Conservation (phyloP, 2,888 invertebrate species). For the Trilocha varians region DNA sequence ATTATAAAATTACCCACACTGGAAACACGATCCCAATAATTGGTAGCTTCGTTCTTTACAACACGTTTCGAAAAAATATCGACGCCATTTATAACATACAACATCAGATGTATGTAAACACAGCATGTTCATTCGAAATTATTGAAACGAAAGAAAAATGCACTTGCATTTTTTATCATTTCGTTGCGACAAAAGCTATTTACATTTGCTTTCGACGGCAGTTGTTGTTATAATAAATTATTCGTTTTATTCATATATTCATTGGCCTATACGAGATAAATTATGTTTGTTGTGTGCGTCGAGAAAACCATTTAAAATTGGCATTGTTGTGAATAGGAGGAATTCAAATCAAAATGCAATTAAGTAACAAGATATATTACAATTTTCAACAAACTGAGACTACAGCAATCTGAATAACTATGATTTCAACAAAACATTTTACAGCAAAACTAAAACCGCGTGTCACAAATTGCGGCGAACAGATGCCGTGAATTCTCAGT, state of each 20-base stretch:
- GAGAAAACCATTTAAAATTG: conserved; percentile 20
- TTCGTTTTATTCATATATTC: conserved; percentile 32
- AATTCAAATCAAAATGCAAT: too few relatives aligned
- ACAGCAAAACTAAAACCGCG: too few relatives aligned
- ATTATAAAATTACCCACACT: conserved; percentile 61
- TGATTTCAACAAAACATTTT: too few relatives aligned
- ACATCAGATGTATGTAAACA: conserved; percentile 50
- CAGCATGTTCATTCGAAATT: conserved; percentile 45
- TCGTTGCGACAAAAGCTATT: conserved; percentile 23
- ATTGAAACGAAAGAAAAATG: conserved; percentile 24
- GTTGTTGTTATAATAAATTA: conserved; percentile 25
- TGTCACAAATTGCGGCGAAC: too few relatives aligned
- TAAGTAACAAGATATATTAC: too few relatives aligned
- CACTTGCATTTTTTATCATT: conserved; percentile 26
- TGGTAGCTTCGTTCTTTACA: conserved; percentile 41
- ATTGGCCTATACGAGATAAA: conserved; percentile 23
- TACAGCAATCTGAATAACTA: too few relatives aligned
- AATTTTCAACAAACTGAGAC: too few relatives aligned
- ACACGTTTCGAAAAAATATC: conserved; percentile 45
- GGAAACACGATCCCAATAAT: conserved; percentile 49
- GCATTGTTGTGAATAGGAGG: conserved; percentile 5
- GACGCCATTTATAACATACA: conserved; percentile 44
- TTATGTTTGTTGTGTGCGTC: conserved; percentile 24
- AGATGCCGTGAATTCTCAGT: too few relatives aligned
- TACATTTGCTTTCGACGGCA: conserved; percentile 33